Conservation (phyloP, 2,888 invertebrate species). For the Athalia circularis region DNA sequence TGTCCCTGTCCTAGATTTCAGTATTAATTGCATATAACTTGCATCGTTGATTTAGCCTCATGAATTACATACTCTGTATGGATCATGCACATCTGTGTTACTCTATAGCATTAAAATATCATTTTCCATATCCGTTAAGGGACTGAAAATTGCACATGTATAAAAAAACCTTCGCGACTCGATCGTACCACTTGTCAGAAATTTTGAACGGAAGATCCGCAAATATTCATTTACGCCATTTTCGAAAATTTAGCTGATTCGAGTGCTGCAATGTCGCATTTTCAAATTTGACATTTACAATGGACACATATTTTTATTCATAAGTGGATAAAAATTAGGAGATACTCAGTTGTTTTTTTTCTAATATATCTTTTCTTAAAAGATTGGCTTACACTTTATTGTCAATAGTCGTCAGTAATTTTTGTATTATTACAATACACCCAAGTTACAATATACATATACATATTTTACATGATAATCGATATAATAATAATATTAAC, state of each 20-base stretch:
- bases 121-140: too few relatives aligned
- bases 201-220: too few relatives aligned
- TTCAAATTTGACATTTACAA: too few relatives aligned
- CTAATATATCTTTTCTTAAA: conserved; percentile 56
- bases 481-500: conserved; percentile 68
- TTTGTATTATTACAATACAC: conserved; percentile 70
- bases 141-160: too few relatives aligned
- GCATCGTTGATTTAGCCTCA: conserved; percentile 31
- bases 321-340: conserved; percentile 22
- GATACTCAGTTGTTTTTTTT: conserved; percentile 48
- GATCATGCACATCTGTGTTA: too few relatives aligned
- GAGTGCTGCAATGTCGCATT: too few relatives aligned
- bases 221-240: too few relatives aligned
- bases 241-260: too few relatives aligned
- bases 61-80: background rate
- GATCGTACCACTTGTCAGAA: too few relatives aligned
- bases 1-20: conserved; percentile 35
- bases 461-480: conserved; percentile 72
- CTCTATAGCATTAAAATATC: too few relatives aligned
- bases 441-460: conserved; percentile 73
- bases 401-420: conserved; percentile 69
- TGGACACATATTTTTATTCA: background rate
- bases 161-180: too few relatives aligned
- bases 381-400: conserved; percentile 71
- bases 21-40: conserved; percentile 26